Evolutionary conservation across 2,113 vertebrate species (phyloP).

Genomic region (Aldabrachelys gigantea): DNA sequence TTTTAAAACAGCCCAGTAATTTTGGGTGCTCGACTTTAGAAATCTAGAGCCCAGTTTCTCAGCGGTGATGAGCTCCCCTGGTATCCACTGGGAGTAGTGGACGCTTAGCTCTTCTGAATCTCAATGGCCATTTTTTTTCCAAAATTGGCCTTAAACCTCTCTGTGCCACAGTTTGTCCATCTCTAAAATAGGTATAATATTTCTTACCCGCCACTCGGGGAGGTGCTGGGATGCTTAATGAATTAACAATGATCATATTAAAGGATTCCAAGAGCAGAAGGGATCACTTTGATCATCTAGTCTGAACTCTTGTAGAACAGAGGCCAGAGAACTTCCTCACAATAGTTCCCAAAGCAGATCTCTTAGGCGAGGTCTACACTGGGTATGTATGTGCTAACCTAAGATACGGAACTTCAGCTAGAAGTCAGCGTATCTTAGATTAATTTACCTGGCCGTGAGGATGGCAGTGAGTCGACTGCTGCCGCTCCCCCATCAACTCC

Average conservation of each 20-base stretch:
- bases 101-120: not conserved
- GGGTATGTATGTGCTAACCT: too few species aligned
- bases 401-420: too few species aligned
- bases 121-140: rapidly evolving
- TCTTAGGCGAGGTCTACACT: too few species aligned
- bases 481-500: too few species aligned
- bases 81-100: not conserved
- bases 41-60: not conserved
- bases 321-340: too few species aligned
- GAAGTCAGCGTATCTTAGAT: too few species aligned
- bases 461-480: too few species aligned
- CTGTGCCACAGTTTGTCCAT: not conserved
- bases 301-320: too few species aligned
- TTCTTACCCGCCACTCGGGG: not conserved
- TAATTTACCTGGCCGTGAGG: too few species aligned
- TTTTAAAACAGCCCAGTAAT: not conserved
- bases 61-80: not conserved
- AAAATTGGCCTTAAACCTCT: not conserved
- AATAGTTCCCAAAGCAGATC: too few species aligned
- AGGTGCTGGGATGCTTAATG: not conserved
- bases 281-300: too few species aligned
- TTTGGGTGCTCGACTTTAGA: not conserved
- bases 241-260: not conserved
- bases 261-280: too few species aligned
- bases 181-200: not conserved